These are phyloP conservation scores for Clusia tigrina DNA, from an alignment of 2,888 invertebrate genomes.

Conservation along the genomic window DNA sequence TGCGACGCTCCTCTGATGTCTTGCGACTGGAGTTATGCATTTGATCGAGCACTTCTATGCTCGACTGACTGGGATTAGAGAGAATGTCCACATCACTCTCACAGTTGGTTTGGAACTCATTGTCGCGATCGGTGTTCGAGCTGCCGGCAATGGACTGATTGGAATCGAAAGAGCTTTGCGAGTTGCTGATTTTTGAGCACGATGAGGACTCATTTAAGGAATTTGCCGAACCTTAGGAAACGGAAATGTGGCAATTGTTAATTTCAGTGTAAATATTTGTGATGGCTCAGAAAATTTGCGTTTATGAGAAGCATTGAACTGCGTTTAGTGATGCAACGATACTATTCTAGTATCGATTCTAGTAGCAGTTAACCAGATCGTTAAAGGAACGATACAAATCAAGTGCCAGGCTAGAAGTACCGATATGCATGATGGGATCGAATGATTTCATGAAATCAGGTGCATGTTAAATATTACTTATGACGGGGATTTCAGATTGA, in stretches of 20 bases:
- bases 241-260: neutral
- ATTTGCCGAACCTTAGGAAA: slow-evolving; percentile 61
- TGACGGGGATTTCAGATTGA: too few relatives aligned
- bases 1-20: slow-evolving; percentile 66
- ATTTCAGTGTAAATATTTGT: neutral
- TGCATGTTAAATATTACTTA: too few relatives aligned
- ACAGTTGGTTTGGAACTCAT: slow-evolving; percentile 58
- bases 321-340: too few relatives aligned
- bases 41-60: slow-evolving; percentile 71
- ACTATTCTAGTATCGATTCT: too few relatives aligned
- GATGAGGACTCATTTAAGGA: slow-evolving; percentile 64
- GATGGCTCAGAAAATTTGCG: neutral
- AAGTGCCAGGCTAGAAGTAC: too few relatives aligned
- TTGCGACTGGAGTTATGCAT: slow-evolving; percentile 51
- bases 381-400: too few relatives aligned
- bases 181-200: slow-evolving; percentile 62
- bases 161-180: slow-evolving; percentile 63
- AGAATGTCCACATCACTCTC: slow-evolving; percentile 77
- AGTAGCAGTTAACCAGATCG: too few relatives aligned
- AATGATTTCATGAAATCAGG: too few relatives aligned
- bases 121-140: slow-evolving; percentile 57
- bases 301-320: slow-evolving; percentile 3
- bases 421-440: too few relatives aligned
- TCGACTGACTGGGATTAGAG: slow-evolving; percentile 76
- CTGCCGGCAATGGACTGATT: slow-evolving; percentile 64